Evolutionary conservation across 2,113 vertebrate genomes (phyloP).

Genomic region (Mobula hypostoma): DNA sequence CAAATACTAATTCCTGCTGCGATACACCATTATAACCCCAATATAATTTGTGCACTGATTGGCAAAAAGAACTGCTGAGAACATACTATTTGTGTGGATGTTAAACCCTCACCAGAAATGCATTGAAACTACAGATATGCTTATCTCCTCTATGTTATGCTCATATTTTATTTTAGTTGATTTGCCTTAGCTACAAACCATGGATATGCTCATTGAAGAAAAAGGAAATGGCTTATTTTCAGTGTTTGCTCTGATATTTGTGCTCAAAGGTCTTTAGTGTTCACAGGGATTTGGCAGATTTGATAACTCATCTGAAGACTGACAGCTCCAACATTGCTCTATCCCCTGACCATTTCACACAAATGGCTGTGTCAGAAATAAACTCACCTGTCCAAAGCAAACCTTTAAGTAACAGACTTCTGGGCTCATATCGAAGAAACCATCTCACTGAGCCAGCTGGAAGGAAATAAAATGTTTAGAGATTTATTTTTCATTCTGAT

Average conservation of each 20-base stretch:
- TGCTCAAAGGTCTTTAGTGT: background rate
- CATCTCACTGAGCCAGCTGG: conserved; percentile 12
- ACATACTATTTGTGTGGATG: no score
- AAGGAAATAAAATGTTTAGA: conserved; percentile 1
- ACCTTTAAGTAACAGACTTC: background rate
- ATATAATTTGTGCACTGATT: no score
- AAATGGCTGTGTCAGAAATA: background rate
- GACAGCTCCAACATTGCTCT: background rate
- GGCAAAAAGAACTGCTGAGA: no score
- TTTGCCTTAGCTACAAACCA: no score
- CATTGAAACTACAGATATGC: no score
- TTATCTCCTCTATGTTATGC: no score
- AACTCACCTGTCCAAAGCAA: background rate
- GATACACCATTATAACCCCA: no score
- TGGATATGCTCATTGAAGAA: no score
- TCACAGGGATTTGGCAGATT: background rate
- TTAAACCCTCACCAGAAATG: no score
- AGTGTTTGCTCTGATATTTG: background rate
- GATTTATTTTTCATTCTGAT: conserved; percentile 23
- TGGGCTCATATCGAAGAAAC: background rate
- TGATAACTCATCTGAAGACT: background rate
- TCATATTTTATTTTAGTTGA: no score
- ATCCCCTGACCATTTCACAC: background rate
- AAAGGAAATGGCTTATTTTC: no score
- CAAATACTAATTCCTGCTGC: no score